Evolutionary conservation across 2,797 vertebrate genomes (phyloP).

Genomic region (Acanthurus lineatus): DNA sequence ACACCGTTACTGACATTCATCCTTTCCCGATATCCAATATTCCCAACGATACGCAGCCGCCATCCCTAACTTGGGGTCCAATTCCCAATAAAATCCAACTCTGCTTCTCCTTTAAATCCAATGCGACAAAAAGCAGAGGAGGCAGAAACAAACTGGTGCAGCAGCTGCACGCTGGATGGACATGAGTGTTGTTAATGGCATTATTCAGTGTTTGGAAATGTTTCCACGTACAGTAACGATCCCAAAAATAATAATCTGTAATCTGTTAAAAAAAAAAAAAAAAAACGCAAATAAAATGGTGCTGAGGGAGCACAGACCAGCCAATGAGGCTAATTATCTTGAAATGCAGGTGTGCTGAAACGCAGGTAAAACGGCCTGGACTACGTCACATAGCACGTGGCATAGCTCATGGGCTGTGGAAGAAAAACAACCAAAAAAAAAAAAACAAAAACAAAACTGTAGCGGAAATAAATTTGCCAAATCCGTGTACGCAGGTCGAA

Average conservation of each 20-base stretch:
- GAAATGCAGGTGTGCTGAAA: conserved; percentile 63
- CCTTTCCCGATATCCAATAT: background rate
- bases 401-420: background rate
- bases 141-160: conserved; percentile 51
- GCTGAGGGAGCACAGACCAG: conserved; percentile 7
- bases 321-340: conserved; percentile 47
- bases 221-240: background rate
- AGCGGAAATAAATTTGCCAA: background rate
- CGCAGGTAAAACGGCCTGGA: conserved; percentile 18
- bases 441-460: too few relatives aligned
- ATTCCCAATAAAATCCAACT: conserved; percentile 17
- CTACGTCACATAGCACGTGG: conserved; percentile 1
- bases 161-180: conserved; percentile 44
- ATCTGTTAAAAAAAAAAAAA: too few relatives aligned
- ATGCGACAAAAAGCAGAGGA: conserved; percentile 72
- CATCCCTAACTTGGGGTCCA: conserved; percentile 18
- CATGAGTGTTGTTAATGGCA: conserved; percentile 6
- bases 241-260: background rate
- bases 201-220: background rate
- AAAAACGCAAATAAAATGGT: background rate
- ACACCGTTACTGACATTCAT: conserved; percentile 7
- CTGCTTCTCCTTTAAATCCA: conserved; percentile 71
- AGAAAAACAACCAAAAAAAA: background rate
- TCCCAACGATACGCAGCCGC: conserved; percentile 3
- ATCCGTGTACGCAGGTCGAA: background rate